A percentile compares a stretch with the other conserved stretches of the same genome.
Conservation (phyloP, 2,888 invertebrate genomes). For the Dolomedes plantarius region DNA sequence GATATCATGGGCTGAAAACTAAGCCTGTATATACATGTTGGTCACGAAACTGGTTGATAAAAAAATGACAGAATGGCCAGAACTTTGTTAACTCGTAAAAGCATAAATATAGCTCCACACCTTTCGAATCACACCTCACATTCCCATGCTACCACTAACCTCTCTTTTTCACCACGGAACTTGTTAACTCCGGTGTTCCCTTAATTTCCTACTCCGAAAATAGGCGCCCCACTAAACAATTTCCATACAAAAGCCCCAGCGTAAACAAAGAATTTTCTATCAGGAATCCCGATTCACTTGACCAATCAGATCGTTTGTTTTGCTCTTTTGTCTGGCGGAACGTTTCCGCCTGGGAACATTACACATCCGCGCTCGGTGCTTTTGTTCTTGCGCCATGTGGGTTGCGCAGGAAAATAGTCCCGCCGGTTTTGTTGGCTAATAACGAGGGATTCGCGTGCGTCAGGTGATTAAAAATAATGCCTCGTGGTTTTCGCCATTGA, state of each 20-base stretch:
- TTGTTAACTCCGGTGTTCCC: not conserved
- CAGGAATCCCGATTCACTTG: not conserved
- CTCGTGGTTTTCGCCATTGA: conserved; percentile 29
- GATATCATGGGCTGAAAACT: too few relatives aligned
- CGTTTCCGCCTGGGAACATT: not conserved
- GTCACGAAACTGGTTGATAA: too few relatives aligned
- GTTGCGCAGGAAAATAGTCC: not conserved
- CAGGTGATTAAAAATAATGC: conserved; percentile 24
- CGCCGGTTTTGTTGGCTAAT: conserved; percentile 12
- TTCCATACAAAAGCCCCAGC: not conserved
- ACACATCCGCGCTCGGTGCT: not conserved
- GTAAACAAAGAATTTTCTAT: not conserved
- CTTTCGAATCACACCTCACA: too few relatives aligned
- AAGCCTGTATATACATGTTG: too few relatives aligned
- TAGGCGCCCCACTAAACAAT: not conserved
- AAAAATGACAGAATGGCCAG: too few relatives aligned
- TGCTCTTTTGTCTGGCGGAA: not conserved
- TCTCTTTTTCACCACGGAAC: too few relatives aligned
- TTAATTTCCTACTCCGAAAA: not conserved
- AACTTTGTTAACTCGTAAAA: too few relatives aligned
- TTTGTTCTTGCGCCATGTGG: not conserved
- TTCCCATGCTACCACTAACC: too few relatives aligned
- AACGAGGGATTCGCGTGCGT: conserved; percentile 50
- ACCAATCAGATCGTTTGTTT: not conserved
- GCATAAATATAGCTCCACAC: too few relatives aligned